phyloP scores from a whole-genome alignment of 2,113 vertebrate species.

The Eulemur macaco region DNA sequence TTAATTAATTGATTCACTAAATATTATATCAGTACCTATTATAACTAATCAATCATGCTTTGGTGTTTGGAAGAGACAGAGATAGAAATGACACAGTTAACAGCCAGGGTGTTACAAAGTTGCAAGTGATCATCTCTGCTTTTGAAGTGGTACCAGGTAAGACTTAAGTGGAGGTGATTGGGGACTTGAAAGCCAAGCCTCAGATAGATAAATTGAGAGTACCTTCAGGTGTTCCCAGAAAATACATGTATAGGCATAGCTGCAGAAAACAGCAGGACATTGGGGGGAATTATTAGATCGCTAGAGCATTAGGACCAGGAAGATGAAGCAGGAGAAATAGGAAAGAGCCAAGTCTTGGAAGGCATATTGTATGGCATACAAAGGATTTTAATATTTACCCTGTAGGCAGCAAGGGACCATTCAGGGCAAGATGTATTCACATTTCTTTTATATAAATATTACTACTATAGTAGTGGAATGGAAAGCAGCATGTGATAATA shows the following conservation, averaged over 20 bases:
- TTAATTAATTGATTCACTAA: slow-evolving; percentile 31
- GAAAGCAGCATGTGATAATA: not conserved
- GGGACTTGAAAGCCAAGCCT: not conserved
- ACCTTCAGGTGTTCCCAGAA: not conserved
- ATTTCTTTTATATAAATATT: not conserved
- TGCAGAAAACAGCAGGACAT: not conserved
- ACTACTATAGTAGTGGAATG: not conserved
- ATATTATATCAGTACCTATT: not conserved
- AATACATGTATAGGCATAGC: not conserved
- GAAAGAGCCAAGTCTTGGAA: not conserved
- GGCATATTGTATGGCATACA: not conserved
- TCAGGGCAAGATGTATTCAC: not conserved
- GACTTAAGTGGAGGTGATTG: not conserved
- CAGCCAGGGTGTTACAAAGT: not conserved
- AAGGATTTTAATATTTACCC: not conserved
- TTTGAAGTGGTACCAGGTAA: not conserved
- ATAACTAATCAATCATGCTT: slow-evolving; percentile 4
- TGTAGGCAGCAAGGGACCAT: not conserved
- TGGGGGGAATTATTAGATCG: not conserved
- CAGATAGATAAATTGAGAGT: not conserved
- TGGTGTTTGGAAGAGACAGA: slow-evolving; percentile 29
- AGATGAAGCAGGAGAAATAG: not conserved
- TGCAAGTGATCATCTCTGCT: slow-evolving; percentile 40
- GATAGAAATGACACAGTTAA: slow-evolving; percentile 25
- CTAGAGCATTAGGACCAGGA: not conserved